Base-by-base conservation (phyloP, 2,797 vertebrate species). In the Enteromius afrohamiltoni region DNA sequence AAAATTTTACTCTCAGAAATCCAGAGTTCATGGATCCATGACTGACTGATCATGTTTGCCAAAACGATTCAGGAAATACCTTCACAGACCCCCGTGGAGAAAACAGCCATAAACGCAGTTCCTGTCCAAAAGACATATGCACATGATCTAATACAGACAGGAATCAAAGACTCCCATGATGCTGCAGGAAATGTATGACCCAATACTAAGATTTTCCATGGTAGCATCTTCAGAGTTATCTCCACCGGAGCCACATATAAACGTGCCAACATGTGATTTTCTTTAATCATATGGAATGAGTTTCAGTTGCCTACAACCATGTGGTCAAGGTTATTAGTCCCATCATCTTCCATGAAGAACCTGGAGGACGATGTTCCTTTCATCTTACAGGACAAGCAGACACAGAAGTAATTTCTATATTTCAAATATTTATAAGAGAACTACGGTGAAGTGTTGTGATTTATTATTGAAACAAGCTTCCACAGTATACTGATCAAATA, bases 1-100 rank as follows among this genome's bases (percentile, higher is more conserved):
- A 78, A 84, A 82, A 84, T 85, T 82, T 58, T 67, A 49, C 75
- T 55, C 37, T 47, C 23, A 76, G 71, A 51, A 69, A 83, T 85
- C 82, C 77, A 77, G 40, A 65, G 45, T 49, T 34, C 19, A 62
- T 31, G 47, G 64, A 80, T 83, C 80, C 53, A 64, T 86, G 84
- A 84, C 81, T 60, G 60, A 87, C 74, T 31, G 75, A 85, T 81
- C 60, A 58, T 80, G 55, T 77, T 58, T 82, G 49, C 58, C 53
- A 58, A 80, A 26, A 42, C 29, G 16, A 29, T 34, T 85, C 77
- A 79, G 77, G 76, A 67, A 85, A 79, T 45, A 75, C 40, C 77
- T 83, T 80, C 26, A 70, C 10, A 79, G 58, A 69, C 55, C 51
- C n/a, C 80, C 80, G 67, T 58, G 34, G 55, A 67, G 70, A 80